Evolutionary conservation across 2,113 vertebrate species (phyloP).

Genomic region (Marmota monax): DNA sequence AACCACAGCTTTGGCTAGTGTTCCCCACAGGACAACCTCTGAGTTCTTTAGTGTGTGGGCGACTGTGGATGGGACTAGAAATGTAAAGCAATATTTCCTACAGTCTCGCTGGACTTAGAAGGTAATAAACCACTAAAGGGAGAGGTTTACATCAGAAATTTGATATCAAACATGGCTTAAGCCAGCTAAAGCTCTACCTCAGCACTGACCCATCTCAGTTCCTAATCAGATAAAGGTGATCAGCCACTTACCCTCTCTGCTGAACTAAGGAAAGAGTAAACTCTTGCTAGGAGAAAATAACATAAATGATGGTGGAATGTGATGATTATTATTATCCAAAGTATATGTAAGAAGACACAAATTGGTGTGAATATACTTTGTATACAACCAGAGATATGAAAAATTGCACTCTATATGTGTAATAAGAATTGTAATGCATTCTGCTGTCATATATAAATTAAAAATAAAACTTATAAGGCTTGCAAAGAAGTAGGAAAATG

Average conservation of each 20-base stretch:
- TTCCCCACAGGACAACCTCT: background rate
- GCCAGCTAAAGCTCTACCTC: background rate
- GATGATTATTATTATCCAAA: too few relatives aligned
- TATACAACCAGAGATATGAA: too few relatives aligned
- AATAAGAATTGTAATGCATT: too few relatives aligned
- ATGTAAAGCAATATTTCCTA: background rate
- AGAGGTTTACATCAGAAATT: background rate
- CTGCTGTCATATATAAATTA: too few relatives aligned
- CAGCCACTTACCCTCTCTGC: background rate
- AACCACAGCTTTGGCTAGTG: background rate
- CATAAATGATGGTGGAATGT: too few relatives aligned
- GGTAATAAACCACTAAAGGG: background rate
- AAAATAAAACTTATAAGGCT: background rate
- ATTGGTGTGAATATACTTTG: too few relatives aligned
- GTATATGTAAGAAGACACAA: too few relatives aligned
- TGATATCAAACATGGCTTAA: background rate
- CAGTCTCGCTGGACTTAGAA: background rate
- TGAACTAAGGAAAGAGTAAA: background rate
- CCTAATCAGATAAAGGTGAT: background rate
- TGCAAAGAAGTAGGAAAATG: conserved; percentile 1
- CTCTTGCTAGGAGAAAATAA: background rate
- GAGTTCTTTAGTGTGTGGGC: background rate
- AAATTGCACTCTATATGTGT: too few relatives aligned
- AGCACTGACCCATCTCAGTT: background rate
- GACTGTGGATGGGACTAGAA: background rate